A percentile compares a stretch with the other conserved stretches of the same genome.
phyloP scores from a whole-genome alignment of 2,113 vertebrate genomes.

The Dromaius novaehollandiae region DNA sequence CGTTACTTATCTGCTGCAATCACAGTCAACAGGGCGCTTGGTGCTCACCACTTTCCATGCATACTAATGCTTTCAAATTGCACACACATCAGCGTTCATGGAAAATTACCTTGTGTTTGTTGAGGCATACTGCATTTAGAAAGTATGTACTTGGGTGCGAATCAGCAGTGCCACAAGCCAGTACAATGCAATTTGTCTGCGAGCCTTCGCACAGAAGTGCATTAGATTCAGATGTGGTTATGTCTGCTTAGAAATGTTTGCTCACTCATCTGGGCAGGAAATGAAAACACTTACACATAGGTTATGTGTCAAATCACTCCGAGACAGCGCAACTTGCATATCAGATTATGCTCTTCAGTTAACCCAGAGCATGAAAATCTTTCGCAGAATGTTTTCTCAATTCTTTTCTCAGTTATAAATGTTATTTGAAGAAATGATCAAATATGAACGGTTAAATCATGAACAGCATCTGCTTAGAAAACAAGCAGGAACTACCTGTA shows the following conservation, averaged over 20 bases:
- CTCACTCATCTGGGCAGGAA: constrained; percentile 8
- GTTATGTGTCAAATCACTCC: background rate
- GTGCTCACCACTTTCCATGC: rapidly evolving
- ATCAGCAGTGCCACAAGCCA: background rate
- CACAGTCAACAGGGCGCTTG: background rate
- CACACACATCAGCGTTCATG: background rate
- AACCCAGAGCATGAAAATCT: constrained; percentile 28
- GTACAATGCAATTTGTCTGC: background rate
- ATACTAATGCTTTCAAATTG: background rate
- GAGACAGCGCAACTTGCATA: constrained; percentile 20
- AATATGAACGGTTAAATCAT: constrained; percentile 48
- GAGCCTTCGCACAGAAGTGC: background rate
- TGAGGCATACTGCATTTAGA: background rate
- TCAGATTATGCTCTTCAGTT: constrained; percentile 49
- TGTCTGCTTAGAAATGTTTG: constrained; percentile 6
- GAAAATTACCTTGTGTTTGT: background rate
- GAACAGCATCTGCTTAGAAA: constrained; percentile 63
- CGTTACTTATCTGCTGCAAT: background rate
- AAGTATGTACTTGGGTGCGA: background rate
- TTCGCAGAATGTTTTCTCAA: constrained; percentile 62
- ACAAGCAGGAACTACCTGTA: constrained; percentile 5
- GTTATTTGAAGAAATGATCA: constrained; percentile 63
- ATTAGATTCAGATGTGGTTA: background rate
- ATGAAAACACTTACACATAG: background rate
- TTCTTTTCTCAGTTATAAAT: constrained; percentile 62